Conservation (phyloP, 2,888 invertebrate genomes). For the Dicyrtoma fusca region DNA sequence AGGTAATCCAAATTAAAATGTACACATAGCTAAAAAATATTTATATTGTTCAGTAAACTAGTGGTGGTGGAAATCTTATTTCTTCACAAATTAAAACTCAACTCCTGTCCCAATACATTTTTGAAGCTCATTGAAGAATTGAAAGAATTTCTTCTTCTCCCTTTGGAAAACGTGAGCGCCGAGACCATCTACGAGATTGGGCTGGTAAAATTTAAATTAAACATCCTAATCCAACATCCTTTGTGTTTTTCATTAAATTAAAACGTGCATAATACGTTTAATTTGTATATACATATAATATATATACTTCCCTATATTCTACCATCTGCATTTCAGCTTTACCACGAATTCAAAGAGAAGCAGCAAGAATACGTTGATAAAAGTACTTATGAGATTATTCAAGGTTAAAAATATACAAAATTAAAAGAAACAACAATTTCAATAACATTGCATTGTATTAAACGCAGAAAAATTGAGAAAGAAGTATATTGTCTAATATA, state of each 20-base stretch:
- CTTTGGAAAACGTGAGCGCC: slow-evolving; percentile 38
- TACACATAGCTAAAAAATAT: no score
- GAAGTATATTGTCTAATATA: no score
- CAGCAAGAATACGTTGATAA: slow-evolving; percentile 48
- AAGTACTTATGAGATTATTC: slow-evolving; percentile 45
- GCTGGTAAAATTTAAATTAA: slow-evolving; percentile 42
- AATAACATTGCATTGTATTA: no score
- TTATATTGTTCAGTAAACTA: no score
- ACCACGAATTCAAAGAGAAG: slow-evolving; percentile 49
- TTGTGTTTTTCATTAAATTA: no score
- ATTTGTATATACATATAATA: not conserved
- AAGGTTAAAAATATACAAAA: slow-evolving; percentile 9
- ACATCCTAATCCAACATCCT: not conserved
- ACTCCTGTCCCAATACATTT: no score
- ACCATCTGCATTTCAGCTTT: slow-evolving; percentile 41
- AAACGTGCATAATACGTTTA: not conserved
- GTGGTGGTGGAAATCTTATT: no score
- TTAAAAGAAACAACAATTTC: not conserved
- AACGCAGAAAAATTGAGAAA: no score
- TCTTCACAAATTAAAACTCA: no score
- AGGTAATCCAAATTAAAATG: no score
- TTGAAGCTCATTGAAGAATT: slow-evolving; percentile 47
- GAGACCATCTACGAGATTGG: slow-evolving; percentile 49
- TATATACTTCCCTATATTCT: not conserved
- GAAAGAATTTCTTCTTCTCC: slow-evolving; percentile 47